Base-by-base conservation (phyloP, 2,797 vertebrate species). In the Periparus ater region DNA sequence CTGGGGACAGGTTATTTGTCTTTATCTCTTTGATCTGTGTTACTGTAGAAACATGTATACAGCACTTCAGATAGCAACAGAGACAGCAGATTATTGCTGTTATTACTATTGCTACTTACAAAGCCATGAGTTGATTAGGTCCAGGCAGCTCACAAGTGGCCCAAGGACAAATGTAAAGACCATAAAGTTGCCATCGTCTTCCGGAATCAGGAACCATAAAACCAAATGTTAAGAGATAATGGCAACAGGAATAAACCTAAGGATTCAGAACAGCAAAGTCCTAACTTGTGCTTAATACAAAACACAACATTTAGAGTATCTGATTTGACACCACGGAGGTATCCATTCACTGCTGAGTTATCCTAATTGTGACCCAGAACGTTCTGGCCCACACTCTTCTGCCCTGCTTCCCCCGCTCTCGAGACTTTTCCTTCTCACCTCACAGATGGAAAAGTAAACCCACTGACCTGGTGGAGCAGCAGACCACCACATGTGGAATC, bases 121-220 rank as follows among this genome's bases (percentile, higher is more conserved):
- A 72, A 88, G 45, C 44, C 32, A 26, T 38, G 62, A 73, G 63
- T 62, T 74, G 73, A 50, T 66, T 60, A 82, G n/a, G 65, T 85
- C 55, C 74, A 79, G 27, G 38, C 32, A 91, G 58, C 38, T 95
- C 88, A 78, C 34, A 44, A 50, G 50, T 36, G 30, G 50, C 68
- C 62, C 84, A 75, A 51, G 65, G 74, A 90, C 68, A 90, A 93
- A 76, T 4, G 42, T 48, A 71, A 89, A 78, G 63, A 81, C 45
- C 38, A 40, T 58, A 25, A 88, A 67, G 45, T 55, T 75, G 72
- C n/a, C 47, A 77, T 68, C 19, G 17, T 38, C 42, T 85, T 78
- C 75, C 21, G 11, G 50, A 89, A 77, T 30, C 2, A 5, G 65
- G 51, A 93, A 89, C 20, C 32, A 55, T 67, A 80, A 87, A 91